Percentiles rank a stretch among this genome's conserved stretches.
phyloP scores from a whole-genome alignment of 2,888 invertebrate species.

The Prionchulus punctatus region DNA sequence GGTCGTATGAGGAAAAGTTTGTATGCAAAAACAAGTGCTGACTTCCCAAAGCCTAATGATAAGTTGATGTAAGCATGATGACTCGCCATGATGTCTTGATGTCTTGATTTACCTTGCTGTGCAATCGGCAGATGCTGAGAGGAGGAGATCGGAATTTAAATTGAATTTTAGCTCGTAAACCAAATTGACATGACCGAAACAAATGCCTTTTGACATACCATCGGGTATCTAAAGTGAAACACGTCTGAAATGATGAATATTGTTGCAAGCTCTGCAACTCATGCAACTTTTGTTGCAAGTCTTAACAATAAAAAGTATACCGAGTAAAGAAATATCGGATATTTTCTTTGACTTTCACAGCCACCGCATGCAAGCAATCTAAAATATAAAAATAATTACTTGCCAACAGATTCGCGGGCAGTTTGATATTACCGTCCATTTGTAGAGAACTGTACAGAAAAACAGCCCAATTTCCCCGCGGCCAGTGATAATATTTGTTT shows the following conservation, averaged over 20 bases:
- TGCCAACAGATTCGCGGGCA: too few species aligned
- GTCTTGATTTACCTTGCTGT: constrained; percentile 39
- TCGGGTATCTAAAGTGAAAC: background rate
- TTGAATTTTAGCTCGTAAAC: constrained; percentile 12
- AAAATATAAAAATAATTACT: constrained; percentile 5
- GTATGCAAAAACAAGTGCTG: too few species aligned
- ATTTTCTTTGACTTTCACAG: background rate
- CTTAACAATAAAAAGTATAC: too few species aligned
- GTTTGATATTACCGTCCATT: constrained; percentile 29
- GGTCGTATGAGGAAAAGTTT: constrained; percentile 47
- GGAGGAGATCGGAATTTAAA: constrained; percentile 35
- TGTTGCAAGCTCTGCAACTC: too few species aligned
- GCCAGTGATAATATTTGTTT: constrained; percentile 23
- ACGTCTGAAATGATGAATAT: too few species aligned
- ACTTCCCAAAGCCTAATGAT: too few species aligned
- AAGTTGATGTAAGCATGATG: too few species aligned
- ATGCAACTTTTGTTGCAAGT: too few species aligned
- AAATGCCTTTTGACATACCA: background rate
- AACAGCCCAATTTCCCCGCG: constrained; percentile 33
- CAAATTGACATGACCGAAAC: background rate
- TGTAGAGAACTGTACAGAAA: constrained; percentile 33
- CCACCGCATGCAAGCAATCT: background rate
- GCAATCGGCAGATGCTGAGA: constrained; percentile 53
- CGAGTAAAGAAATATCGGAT: background rate
- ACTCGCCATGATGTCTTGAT: too few species aligned